Conservation (phyloP, 53 echinoderm and acorn worm species). For the Echinarachnius parma region DNA sequence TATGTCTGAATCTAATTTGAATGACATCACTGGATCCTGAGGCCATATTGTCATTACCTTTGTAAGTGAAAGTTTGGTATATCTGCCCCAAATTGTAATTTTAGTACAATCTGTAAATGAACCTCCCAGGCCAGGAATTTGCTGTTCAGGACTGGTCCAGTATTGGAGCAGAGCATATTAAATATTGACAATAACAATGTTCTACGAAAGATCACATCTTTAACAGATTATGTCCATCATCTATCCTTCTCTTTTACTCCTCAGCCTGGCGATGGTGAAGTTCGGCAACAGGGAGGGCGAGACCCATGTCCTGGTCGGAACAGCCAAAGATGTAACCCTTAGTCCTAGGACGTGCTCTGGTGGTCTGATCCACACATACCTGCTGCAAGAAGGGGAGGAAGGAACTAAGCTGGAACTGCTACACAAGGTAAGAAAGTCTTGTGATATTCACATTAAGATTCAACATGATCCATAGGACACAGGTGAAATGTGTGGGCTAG, state of each 20-base stretch:
- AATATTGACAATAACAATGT: background rate
- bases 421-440: conserved; percentile 98
- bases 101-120: no score
- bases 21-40: conserved; percentile 41
- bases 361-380: conserved; percentile 85
- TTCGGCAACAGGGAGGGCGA: conserved; percentile 77
- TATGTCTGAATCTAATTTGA: conserved; percentile 43
- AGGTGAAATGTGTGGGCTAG: no score
- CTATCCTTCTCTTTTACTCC: background rate
- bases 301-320: conserved; percentile 74
- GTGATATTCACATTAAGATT: no score
- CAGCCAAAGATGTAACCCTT: conserved; percentile 90
- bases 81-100: no score
- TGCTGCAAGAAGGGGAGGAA: conserved; percentile 69
- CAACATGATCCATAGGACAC: no score
- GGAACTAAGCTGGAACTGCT: conserved; percentile 82
- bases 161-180: background rate
- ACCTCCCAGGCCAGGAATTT: no score
- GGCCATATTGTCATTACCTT: no score
- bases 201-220: background rate
- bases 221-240: background rate
- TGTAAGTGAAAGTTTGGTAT: no score
- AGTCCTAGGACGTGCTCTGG: conserved; percentile 93
- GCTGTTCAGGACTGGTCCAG: no score
- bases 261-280: conserved; percentile 80